These are phyloP conservation scores for Cryptoleucopteryx plumbea DNA, from an alignment of 2,113 vertebrate genomes.

Conservation along the genomic window DNA sequence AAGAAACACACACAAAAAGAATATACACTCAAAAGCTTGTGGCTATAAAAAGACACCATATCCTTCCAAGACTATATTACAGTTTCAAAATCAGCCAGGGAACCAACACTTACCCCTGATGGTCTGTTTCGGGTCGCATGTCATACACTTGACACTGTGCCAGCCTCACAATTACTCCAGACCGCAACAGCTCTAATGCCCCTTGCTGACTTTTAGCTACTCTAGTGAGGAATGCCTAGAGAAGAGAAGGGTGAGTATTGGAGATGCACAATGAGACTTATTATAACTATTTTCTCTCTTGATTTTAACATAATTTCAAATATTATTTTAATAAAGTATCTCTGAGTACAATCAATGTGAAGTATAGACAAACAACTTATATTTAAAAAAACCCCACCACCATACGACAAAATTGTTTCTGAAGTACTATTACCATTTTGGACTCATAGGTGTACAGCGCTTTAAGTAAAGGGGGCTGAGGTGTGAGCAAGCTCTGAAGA, in stretches of 20 bases:
- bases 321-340: not conserved
- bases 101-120: conserved; percentile 78
- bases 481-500: conserved; percentile 87
- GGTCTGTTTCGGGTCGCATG: conserved; percentile 90
- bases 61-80: not conserved
- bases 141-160: conserved; percentile 94
- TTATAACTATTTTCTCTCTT: not conserved
- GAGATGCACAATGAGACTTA: not conserved
- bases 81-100: not conserved
- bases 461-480: conserved; percentile 91
- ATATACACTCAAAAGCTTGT: not conserved
- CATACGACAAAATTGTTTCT: not conserved
- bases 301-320: not conserved
- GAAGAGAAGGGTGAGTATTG: not conserved
- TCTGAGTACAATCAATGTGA: not conserved
- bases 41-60: not conserved
- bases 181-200: conserved; percentile 86
- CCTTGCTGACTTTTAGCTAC: conserved; percentile 91
- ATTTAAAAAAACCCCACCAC: not conserved
- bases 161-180: conserved; percentile 87
- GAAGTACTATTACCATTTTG: conserved; percentile 88
- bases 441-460: conserved; percentile 95
- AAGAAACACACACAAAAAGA: not conserved
- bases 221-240: conserved; percentile 91
- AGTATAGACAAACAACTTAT: not conserved